phyloP scores from a whole-genome alignment of 2,113 vertebrate genomes.

The Xenopus borealis region DNA sequence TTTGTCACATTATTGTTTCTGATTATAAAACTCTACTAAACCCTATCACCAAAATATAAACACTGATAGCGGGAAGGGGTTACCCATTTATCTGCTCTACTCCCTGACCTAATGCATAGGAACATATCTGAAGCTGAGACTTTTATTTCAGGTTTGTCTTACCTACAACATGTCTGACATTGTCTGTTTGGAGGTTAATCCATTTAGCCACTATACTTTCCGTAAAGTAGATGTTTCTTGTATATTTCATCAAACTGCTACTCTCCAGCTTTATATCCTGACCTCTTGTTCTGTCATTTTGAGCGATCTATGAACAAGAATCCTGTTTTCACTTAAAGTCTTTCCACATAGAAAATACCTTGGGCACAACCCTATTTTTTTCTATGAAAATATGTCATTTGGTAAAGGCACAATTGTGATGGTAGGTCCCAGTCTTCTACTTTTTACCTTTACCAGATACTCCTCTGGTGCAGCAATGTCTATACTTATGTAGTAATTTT shows the following conservation, averaged over 20 bases:
- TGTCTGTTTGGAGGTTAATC: background rate
- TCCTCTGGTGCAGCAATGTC: too few species aligned
- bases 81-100: background rate
- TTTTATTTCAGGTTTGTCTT: background rate
- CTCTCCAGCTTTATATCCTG: background rate
- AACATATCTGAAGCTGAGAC: background rate
- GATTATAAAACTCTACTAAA: too few species aligned
- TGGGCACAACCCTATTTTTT: too few species aligned
- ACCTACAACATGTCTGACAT: background rate
- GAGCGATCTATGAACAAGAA: background rate
- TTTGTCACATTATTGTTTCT: too few species aligned
- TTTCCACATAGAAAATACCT: too few species aligned
- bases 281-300: constrained; percentile 5
- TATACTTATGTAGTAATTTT: too few species aligned
- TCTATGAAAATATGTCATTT: too few species aligned
- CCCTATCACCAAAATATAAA: too few species aligned
- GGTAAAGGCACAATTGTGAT: too few species aligned
- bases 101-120: background rate
- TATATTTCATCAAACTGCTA: background rate
- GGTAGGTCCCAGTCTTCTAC: too few species aligned
- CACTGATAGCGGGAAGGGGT: background rate
- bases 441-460: too few species aligned
- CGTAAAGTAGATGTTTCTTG: background rate
- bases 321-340: background rate
- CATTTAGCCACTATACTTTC: background rate